A percentile compares a stretch with the other conserved stretches of the same genome.
Conservation (phyloP, 1,140 invertebrate species). For the Fragariocoptes setiger region DNA sequence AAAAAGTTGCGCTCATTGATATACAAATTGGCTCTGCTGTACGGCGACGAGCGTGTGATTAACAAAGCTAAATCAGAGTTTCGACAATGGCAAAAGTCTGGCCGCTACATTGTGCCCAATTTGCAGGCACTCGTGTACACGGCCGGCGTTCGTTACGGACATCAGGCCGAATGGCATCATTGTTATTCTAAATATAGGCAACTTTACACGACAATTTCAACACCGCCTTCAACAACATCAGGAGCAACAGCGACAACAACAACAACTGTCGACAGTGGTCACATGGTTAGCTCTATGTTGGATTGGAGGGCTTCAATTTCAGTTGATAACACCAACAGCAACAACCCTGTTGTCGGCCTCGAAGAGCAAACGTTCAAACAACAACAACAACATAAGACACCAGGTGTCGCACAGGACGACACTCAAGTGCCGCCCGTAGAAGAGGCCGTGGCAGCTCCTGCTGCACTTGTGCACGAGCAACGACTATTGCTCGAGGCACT, state of each 20-base stretch:
- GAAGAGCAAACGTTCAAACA: background rate
- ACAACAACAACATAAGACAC: background rate
- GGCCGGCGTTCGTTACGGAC: slow-evolving; percentile 33
- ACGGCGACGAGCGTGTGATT: slow-evolving; percentile 27
- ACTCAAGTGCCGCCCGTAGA: background rate
- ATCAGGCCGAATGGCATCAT: slow-evolving; percentile 34
- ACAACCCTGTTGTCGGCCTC: no score
- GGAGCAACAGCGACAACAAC: no score
- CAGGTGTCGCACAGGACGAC: background rate
- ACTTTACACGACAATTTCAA: no score
- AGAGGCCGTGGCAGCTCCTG: no score
- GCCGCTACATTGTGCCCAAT: slow-evolving; percentile 25
- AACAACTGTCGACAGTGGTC: no score
- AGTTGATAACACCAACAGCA: background rate
- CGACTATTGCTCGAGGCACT: slow-evolving; percentile 31
- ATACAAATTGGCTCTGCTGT: slow-evolving; percentile 25
- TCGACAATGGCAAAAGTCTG: slow-evolving; percentile 25
- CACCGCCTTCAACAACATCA: no score
- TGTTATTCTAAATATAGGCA: slow-evolving; percentile 26
- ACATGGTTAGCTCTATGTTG: no score
- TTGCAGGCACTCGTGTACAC: slow-evolving; percentile 37
- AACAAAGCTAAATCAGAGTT: slow-evolving; percentile 27
- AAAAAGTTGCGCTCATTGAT: slow-evolving; percentile 26
- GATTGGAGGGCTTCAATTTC: no score
- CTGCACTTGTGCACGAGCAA: no score